Evolutionary conservation across 2,113 vertebrate species (phyloP).

Genomic region (Murina feae): DNA sequence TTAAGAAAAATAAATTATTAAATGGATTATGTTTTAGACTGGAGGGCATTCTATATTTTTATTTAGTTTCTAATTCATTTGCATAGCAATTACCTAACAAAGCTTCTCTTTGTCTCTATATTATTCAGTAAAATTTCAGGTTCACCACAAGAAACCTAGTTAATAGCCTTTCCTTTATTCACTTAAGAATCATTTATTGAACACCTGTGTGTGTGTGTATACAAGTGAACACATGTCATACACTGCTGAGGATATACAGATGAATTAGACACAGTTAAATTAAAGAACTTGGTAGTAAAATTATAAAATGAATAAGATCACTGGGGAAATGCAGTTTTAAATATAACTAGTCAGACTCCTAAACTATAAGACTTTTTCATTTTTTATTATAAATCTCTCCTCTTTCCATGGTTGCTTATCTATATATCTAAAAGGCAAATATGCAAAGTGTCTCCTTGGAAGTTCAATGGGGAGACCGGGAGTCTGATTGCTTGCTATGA

Average conservation of each 20-base stretch:
- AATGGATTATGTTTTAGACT: neutral
- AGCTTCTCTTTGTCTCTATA: neutral
- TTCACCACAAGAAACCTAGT: neutral
- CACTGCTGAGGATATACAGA: constrained; percentile 10
- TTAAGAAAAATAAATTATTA: constrained; percentile 29
- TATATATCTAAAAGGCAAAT: neutral
- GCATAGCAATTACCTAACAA: neutral
- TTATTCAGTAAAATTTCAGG: constrained; percentile 33
- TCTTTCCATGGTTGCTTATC: neutral
- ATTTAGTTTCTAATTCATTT: constrained; percentile 18
- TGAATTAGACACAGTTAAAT: neutral
- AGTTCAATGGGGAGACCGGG: no score
- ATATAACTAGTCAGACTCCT: neutral
- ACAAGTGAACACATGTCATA: neutral
- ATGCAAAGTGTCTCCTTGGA: no score
- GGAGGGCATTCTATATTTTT: constrained; percentile 1
- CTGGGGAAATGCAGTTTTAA: constrained; percentile 15
- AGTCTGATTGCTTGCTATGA: no score
- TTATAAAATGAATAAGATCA: constrained; percentile 25
- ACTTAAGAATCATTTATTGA: constrained; percentile 32
- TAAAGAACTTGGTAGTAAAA: constrained; percentile 24
- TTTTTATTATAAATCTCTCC: constrained; percentile 27
- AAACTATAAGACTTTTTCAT: neutral
- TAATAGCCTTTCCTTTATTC: constrained; percentile 36
- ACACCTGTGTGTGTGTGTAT: neutral